phyloP scores from a whole-genome alignment of 2,113 vertebrate species.

The Salvelinus namaycush region DNA sequence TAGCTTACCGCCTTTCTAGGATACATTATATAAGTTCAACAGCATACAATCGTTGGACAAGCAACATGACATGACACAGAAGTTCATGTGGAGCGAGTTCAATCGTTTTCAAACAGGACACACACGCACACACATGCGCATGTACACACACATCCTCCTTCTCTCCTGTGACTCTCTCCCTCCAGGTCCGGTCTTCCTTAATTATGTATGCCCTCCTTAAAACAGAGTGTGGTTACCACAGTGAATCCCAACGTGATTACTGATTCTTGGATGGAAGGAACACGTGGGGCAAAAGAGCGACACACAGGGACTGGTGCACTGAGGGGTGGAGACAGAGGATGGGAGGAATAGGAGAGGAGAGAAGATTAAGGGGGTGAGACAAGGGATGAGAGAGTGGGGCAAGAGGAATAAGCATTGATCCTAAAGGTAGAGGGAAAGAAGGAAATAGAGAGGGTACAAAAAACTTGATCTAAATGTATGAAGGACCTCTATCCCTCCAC shows the following conservation, averaged over 20 bases:
- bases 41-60: background rate
- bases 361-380: background rate
- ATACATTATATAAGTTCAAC: conserved; percentile 16
- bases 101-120: background rate
- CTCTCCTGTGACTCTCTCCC: conserved; percentile 38
- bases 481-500: too few species aligned
- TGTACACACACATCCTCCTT: conserved; percentile 5
- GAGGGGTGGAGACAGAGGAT: background rate
- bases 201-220: conserved; percentile 68
- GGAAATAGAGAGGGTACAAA: too few species aligned
- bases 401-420: too few species aligned
- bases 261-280: conserved; percentile 55
- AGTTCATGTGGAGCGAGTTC: too few species aligned
- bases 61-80: too few species aligned
- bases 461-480: too few species aligned
- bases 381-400: conserved; percentile 12
- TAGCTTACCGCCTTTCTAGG: conserved; percentile 19
- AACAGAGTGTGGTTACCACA: conserved; percentile 56
- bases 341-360: conserved; percentile 1
- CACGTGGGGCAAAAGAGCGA: background rate
- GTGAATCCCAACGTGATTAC: conserved; percentile 57
- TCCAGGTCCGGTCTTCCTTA: conserved; percentile 57
- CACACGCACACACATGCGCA: background rate
- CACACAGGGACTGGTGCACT: background rate
- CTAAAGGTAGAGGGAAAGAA: too few species aligned